Conservation (phyloP, 1,140 invertebrate genomes). For the Hermetia illucens region DNA sequence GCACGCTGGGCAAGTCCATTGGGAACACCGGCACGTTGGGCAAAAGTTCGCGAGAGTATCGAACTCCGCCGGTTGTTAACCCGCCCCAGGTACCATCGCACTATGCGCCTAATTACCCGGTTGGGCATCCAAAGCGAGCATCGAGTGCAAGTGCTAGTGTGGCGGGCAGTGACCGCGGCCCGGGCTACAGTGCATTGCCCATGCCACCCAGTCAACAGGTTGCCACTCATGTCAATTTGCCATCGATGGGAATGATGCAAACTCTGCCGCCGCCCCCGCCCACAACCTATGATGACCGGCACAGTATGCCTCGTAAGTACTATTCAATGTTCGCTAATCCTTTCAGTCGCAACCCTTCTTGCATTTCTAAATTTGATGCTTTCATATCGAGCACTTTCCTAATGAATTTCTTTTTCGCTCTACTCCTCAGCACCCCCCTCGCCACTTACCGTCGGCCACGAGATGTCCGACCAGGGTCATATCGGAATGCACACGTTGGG, state of each 20-base stretch:
- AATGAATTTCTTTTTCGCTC: not conserved
- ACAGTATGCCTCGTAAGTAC: constrained; percentile 66
- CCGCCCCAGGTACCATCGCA: constrained; percentile 90
- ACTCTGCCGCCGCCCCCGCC: constrained; percentile 52
- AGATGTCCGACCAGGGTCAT: constrained; percentile 33
- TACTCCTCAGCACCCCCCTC: constrained; percentile 54
- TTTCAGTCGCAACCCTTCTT: no score
- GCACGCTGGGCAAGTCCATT: constrained; percentile 36
- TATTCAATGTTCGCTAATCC: no score
- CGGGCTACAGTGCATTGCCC: constrained; percentile 70
- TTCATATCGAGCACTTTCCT: no score
- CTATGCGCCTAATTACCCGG: constrained; percentile 86
- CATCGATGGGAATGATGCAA: constrained; percentile 52
- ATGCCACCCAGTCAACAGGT: constrained; percentile 45
- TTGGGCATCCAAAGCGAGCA: constrained; percentile 55
- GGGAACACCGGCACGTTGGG: constrained; percentile 44
- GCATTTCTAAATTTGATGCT: no score
- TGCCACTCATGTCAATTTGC: constrained; percentile 33
- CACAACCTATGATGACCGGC: constrained; percentile 42
- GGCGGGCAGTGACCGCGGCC: constrained; percentile 42
- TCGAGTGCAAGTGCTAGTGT: constrained; percentile 22
- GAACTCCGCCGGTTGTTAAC: constrained; percentile 85
- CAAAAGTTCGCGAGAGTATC: constrained; percentile 68
- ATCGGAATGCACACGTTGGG: constrained; percentile 39
- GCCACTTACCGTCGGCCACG: constrained; percentile 43